Evolutionary conservation across 1,140 invertebrate genomes (phyloP).

Genomic region (Scaptomyza graminum): DNA sequence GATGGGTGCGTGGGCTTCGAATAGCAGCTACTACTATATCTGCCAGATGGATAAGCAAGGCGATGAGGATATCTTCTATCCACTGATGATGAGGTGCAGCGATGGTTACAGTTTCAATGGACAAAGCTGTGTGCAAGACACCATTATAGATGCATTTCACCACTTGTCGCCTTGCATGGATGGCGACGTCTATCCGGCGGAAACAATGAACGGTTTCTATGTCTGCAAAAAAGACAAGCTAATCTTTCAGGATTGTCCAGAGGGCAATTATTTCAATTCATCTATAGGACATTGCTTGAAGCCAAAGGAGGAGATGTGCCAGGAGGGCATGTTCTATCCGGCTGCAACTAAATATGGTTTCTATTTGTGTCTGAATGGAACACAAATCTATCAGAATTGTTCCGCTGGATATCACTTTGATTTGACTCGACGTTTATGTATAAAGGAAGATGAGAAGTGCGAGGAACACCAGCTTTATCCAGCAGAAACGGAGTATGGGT

Average conservation of each 20-base stretch:
- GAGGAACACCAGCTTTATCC: constrained; percentile 13
- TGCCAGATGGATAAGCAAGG: constrained; percentile 52
- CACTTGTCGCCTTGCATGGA: constrained; percentile 8
- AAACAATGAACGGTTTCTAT: constrained; percentile 10
- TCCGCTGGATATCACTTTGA: constrained; percentile 14
- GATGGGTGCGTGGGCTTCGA: constrained; percentile 59
- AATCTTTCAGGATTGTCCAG: neutral
- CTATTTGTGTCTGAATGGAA: constrained; percentile 11
- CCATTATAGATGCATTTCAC: neutral
- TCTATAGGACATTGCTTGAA: no score
- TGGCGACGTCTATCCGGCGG: constrained; percentile 1
- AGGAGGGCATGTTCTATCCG: constrained; percentile 15
- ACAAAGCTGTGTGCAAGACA: constrained; percentile 35
- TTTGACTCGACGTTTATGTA: neutral
- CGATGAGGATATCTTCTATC: constrained; percentile 47
- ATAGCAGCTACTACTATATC: constrained; percentile 75
- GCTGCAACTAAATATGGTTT: constrained; percentile 19
- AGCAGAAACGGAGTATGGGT: constrained; percentile 2
- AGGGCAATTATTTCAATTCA: constrained; percentile 8
- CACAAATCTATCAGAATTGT: constrained; percentile 14
- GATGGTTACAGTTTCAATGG: constrained; percentile 58
- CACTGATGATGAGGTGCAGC: constrained; percentile 65
- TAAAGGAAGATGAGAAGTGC: neutral
- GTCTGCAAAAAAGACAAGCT: neutral
- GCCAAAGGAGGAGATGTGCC: neutral